A percentile compares a stretch with the other conserved stretches of the same genome.
Conservation (phyloP, 2,888 invertebrate species). For the Morpho helenor region DNA sequence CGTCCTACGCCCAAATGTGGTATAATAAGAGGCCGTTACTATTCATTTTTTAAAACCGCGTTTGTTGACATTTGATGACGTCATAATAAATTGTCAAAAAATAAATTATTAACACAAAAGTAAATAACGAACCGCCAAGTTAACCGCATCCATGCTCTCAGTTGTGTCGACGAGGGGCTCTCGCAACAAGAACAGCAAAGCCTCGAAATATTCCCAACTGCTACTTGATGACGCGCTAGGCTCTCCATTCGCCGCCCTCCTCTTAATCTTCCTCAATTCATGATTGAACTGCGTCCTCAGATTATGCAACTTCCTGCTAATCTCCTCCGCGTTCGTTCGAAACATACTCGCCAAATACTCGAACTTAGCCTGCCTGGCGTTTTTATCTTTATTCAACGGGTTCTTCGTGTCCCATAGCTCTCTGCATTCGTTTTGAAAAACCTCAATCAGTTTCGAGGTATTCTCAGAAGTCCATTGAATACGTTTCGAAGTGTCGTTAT, state of each 20-base stretch:
- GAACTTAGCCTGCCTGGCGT: constrained; percentile 45
- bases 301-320: constrained; percentile 65
- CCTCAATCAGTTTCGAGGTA: constrained; percentile 56
- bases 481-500: constrained; percentile 40
- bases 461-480: constrained; percentile 56
- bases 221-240: constrained; percentile 38
- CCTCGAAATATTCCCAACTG: constrained; percentile 69
- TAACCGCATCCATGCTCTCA: constrained; percentile 51
- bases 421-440: constrained; percentile 56
- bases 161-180: constrained; percentile 45
- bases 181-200: constrained; percentile 55
- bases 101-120: not conserved
- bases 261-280: constrained; percentile 64
- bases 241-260: constrained; percentile 39
- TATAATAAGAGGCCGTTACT: no score
- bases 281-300: constrained; percentile 65
- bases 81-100: not conserved
- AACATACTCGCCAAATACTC: constrained; percentile 59
- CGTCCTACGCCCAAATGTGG: no score
- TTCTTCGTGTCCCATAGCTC: constrained; percentile 64
- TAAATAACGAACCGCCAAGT: constrained; percentile 53
- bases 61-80: not conserved
- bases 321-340: constrained; percentile 58
- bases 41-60: no score
- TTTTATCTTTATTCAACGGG: constrained; percentile 48